Base-by-base conservation (phyloP, 2,797 vertebrate species). In the Manis pentadactyla region DNA sequence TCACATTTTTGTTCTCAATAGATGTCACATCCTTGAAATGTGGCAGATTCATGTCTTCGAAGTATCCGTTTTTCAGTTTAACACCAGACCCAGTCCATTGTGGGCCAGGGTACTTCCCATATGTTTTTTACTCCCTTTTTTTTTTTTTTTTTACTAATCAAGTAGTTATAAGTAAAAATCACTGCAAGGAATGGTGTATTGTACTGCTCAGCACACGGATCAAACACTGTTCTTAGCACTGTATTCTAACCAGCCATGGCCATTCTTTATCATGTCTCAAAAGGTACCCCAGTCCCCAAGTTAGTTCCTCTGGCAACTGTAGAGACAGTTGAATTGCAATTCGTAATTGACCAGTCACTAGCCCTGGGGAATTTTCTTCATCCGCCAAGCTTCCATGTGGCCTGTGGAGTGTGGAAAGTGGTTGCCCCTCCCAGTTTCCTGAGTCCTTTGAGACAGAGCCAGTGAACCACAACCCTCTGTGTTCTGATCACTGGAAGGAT, bases 11-110 rank as follows among this genome's bases (percentile, higher is more conserved):
- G 93, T 94, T 96, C 94, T 96, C 93, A 97, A 12, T 42, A 51
- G 75, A 92, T 97, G 96, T 94, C 93, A 96, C 92, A 91, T 95
- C 94, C 96, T 97, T 97, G 96, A 97, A 95, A 97, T 94, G 97
- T 95, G 94, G 89, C 95, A 97, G 93, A 90, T 96, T 89, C 79
- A 71, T 74, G 81, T 74, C 77, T 97, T 75, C 94, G 82, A 95
- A 95, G 79, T 87, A 96, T 71, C 66, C 0, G 23, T 95, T 93
- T 96, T 95, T 95, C 69, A 94, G 61, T 88, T 94, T 87, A 87
- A 94, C 42, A 90, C 55, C 63, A 78, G 69, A 55, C 27, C 59
- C 51, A 94, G 78, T 94, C 59, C 68, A 51, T 51, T 89, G 83
- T 90, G 57, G 57, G 59, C 46, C n/a, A 87, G 57, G 73, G 49